Conservation (phyloP, 2,113 vertebrate species). For the Menura novaehollandiae region DNA sequence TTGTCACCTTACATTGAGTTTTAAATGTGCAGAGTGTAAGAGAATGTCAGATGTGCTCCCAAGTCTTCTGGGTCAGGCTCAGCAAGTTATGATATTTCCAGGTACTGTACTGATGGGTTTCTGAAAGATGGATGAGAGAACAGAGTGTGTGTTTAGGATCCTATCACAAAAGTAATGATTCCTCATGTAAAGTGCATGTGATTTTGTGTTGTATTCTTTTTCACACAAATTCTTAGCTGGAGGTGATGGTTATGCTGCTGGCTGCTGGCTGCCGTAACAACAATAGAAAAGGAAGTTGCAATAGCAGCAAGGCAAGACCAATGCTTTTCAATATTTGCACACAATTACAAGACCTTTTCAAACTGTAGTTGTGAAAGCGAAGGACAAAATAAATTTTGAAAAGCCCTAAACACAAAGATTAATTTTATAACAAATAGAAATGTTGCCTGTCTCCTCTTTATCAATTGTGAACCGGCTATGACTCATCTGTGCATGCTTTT, state of each 20-base stretch:
- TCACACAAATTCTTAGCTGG: background rate
- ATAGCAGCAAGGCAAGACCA: background rate
- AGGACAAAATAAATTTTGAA: background rate
- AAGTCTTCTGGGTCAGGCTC: slow-evolving; percentile 17
- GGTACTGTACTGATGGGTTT: background rate
- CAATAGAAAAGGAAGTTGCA: background rate
- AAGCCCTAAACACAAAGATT: slow-evolving; percentile 1
- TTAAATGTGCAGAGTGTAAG: slow-evolving; percentile 34
- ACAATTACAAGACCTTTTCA: slow-evolving; percentile 12
- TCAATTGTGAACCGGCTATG: slow-evolving; percentile 18
- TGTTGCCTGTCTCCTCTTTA: slow-evolving; percentile 19
- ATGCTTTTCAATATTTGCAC: background rate
- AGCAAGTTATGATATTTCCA: background rate
- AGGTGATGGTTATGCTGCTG: background rate
- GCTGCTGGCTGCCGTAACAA: background rate
- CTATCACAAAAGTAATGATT: background rate
- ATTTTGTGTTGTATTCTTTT: background rate
- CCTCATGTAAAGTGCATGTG: background rate
- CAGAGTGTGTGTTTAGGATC: background rate
- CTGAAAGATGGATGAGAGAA: slow-evolving; percentile 40
- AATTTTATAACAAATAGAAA: slow-evolving; percentile 23
- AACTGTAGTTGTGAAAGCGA: background rate
- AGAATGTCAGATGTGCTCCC: slow-evolving; percentile 28
- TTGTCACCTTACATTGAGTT: slow-evolving; percentile 71
- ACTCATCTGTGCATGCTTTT: slow-evolving; percentile 22